Conservation (phyloP, 2,888 invertebrate genomes). For the Pyralis farinalis region DNA sequence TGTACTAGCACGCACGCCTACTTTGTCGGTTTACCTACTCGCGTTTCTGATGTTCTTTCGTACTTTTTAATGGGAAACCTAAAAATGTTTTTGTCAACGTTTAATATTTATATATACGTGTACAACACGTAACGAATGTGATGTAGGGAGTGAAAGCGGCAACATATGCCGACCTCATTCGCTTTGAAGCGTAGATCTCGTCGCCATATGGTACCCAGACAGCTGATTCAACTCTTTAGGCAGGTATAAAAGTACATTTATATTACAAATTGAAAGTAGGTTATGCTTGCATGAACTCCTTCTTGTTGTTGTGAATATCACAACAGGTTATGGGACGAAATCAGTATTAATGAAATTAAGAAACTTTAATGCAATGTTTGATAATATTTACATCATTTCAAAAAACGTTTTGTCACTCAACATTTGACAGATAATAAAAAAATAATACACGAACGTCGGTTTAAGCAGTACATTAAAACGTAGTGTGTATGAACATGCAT, state of each 20-base stretch:
- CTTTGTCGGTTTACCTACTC: constrained; percentile 15
- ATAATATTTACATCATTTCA: background rate
- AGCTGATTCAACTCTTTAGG: constrained; percentile 61
- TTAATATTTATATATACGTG: constrained; percentile 10
- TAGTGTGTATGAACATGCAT: constrained; percentile 12
- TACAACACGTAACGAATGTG: constrained; percentile 54
- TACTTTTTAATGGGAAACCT: constrained; percentile 3
- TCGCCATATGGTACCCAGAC: constrained; percentile 69
- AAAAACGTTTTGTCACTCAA: too few species aligned
- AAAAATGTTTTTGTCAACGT: constrained; percentile 7
- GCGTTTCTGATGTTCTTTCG: constrained; percentile 7
- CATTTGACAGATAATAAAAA: too few species aligned
- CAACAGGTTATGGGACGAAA: background rate
- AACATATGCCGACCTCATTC: constrained; percentile 76
- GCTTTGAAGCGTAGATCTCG: constrained; percentile 66
- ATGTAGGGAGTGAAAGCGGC: constrained; percentile 75
- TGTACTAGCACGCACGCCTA: constrained; percentile 19
- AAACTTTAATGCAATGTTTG: background rate
- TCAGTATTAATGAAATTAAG: background rate
- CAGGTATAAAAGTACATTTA: constrained; percentile 17
- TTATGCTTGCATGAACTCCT: background rate
- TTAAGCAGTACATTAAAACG: too few species aligned
- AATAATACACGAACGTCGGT: too few species aligned
- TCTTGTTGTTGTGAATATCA: background rate
- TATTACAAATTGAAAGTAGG: constrained; percentile 17